Evolutionary conservation across 2,888 invertebrate species (phyloP), one percentile per base, ranked within the genome.

Genomic region (Ochropleura plecta): DNA sequence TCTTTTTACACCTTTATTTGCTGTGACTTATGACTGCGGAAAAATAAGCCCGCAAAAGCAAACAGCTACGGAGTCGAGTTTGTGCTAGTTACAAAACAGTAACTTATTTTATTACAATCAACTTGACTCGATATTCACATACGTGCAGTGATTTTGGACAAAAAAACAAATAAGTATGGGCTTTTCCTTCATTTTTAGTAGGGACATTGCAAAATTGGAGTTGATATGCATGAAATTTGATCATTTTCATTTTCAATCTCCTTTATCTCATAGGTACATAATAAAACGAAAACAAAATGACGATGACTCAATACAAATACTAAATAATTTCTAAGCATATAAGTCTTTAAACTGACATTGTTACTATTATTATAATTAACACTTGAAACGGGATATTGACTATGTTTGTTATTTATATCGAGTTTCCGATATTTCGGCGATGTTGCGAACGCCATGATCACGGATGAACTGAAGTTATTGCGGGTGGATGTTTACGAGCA

Each of bases 1-100:
- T 66, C 53, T 51, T 69, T 51, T 55, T 68, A 69, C 82, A 42
- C 83, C 82, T 82, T 72, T 83, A 74, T 83, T 83, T 80, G 72
- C 40, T 44, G 20, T 67, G 40, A 30, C 16, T 7, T 30, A 7
- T 77, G 66, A 77, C 60, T 69, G 12, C 18, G 44, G 44, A 64
- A 73, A 73, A 73, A 49, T 59, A 46, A 51, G 6, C 42, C 53
- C 10, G 42, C 48, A 30, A 46, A 70, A 59, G 40, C 6, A 73
- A 73, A 79, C 59, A n/a, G 20, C 44, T 40, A 18, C 18, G 5
- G 30, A 46, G 48, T n/a, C 42, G 18, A 30, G 55, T 70, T 66
- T 42, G 9, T 4, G 20, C 40, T 5, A 16, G 9, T 73, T 67
- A 42, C 46, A 48, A 42, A 53, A 46, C 30, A 20, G 30, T 48